These are phyloP conservation scores for Dinocampus coccinellae DNA, from an alignment of 2,888 invertebrate genomes.

Conservation along the genomic window DNA sequence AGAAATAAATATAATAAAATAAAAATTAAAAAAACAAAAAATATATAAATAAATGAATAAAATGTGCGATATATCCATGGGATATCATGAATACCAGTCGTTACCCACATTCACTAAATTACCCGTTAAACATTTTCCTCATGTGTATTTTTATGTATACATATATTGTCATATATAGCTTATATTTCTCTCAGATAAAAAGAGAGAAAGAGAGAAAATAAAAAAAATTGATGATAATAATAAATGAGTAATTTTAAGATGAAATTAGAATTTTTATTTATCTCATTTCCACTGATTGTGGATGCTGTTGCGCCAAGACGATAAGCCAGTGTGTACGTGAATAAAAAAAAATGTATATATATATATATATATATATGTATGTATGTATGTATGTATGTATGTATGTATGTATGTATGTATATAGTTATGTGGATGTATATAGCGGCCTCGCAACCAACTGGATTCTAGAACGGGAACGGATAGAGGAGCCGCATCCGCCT, in stretches of 20 bases:
- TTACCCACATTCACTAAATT: slow-evolving; percentile 51
- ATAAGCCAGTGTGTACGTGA: neutral
- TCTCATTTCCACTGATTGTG: neutral
- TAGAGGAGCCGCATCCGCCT: slow-evolving; percentile 59
- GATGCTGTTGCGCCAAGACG: neutral
- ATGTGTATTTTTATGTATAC: neutral
- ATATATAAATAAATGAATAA: neutral
- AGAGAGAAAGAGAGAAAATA: neutral
- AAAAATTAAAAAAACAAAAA: neutral
- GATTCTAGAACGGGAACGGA: slow-evolving; percentile 62
- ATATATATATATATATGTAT: neutral
- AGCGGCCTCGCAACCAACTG: slow-evolving; percentile 46
- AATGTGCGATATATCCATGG: neutral
- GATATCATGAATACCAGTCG: slow-evolving; percentile 52
- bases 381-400: neutral
- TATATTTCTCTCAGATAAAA: neutral
- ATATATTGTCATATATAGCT: neutral
- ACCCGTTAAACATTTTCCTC: neutral
- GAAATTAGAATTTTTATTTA: neutral
- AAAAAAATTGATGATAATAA: neutral
- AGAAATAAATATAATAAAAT: neutral
- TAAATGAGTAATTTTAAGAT: too few relatives aligned
- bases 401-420: slow-evolving; percentile 2
- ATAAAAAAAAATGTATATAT: neutral
- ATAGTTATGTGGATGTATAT: neutral